Conservation (phyloP, 2,113 vertebrate genomes). For the Callithrix jacchus region DNA sequence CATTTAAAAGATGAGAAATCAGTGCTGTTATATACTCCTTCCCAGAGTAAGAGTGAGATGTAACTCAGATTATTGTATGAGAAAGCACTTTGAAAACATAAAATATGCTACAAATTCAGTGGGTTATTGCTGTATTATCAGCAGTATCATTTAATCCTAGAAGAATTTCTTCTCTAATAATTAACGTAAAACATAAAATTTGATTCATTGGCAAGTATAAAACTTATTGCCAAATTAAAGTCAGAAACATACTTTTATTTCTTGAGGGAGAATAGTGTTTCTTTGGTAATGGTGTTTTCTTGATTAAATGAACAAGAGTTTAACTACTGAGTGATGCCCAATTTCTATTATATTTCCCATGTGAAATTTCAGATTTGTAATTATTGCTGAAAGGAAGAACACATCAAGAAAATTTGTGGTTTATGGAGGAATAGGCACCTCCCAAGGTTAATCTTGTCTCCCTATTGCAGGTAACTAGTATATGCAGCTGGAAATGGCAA, state of each 20-base stretch:
- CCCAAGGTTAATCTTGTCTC: not conserved
- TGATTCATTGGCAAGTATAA: slow-evolving; percentile 21
- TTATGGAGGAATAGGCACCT: not conserved
- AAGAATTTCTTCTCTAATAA: not conserved
- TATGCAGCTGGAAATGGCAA: not conserved
- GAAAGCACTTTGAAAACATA: slow-evolving; percentile 24
- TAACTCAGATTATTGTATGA: not conserved
- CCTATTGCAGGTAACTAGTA: not conserved
- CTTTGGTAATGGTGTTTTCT: not conserved
- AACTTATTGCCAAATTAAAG: not conserved
- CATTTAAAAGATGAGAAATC: not conserved
- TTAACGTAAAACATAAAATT: slow-evolving; percentile 14
- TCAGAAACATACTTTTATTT: slow-evolving; percentile 9
- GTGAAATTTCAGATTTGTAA: slow-evolving; percentile 31
- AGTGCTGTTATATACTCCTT: not conserved
- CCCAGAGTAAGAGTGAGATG: not conserved
- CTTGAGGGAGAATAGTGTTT: not conserved
- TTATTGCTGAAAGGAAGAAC: slow-evolving; percentile 22
- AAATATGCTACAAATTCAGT: not conserved
- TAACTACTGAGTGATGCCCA: not conserved
- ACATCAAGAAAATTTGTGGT: not conserved
- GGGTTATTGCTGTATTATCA: not conserved
- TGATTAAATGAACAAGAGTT: slow-evolving; percentile 2
- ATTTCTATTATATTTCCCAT: slow-evolving; percentile 24
- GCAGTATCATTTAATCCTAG: not conserved